Percentiles rank a stretch among this genome's conserved stretches.
Evolutionary conservation across 2,888 invertebrate species (phyloP).

Genomic region (Unio delphinus): DNA sequence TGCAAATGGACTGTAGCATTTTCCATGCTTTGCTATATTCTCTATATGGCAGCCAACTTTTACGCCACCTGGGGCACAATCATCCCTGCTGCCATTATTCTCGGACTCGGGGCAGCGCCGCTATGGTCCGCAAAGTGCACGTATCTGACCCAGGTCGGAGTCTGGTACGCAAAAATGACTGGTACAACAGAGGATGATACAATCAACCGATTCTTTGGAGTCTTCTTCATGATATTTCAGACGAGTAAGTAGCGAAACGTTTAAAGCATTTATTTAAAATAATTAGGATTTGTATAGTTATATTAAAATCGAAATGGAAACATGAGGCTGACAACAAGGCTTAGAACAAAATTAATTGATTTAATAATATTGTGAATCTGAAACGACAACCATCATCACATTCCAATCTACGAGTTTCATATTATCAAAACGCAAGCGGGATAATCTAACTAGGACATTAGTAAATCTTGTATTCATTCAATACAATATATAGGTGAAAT

Average conservation of each 20-base stretch:
- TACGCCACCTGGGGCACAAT: constrained; percentile 88
- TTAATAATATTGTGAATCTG: no score
- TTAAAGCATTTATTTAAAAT: no score
- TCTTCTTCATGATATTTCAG: constrained; percentile 98
- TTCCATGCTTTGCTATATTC: constrained; percentile 93
- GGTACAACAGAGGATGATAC: constrained; percentile 89
- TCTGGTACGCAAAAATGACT: constrained; percentile 86
- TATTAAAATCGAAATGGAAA: no score
- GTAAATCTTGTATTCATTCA: no score
- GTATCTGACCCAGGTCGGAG: constrained; percentile 87
- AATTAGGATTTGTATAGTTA: no score
- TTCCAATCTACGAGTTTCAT: no score
- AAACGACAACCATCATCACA: no score
- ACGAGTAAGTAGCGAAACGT: constrained; percentile 80
- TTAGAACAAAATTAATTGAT: no score
- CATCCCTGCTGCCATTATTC: constrained; percentile 85
- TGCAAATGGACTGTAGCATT: constrained; percentile 96
- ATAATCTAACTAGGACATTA: no score
- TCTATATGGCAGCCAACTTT: constrained; percentile 95
- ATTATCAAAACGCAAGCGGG: no score
- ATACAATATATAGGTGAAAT: no score
- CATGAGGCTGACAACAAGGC: no score
- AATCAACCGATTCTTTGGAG: constrained; percentile 96
- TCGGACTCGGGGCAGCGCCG: constrained; percentile 95
- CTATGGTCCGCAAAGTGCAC: constrained; percentile 99